phyloP scores from a whole-genome alignment of 64 coral and sea anemone genomes.

The Pachyseris speciosa region DNA sequence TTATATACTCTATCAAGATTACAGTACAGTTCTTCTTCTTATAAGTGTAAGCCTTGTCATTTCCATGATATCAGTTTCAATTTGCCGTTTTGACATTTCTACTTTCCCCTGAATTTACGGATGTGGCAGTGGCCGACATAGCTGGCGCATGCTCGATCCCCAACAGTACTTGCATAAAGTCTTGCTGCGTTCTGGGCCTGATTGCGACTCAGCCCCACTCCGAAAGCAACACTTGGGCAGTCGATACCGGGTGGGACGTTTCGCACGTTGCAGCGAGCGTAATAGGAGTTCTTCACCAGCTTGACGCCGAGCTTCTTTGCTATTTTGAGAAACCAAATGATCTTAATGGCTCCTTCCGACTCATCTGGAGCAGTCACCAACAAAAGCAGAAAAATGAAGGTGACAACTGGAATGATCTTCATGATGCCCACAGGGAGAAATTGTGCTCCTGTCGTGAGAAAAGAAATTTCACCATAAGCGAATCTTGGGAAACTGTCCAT shows the following conservation, averaged over 20 bases:
- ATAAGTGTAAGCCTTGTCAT: too few relatives aligned
- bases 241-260: neutral
- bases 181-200: neutral
- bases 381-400: neutral
- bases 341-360: neutral
- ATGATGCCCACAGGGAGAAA: neutral
- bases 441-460: too few relatives aligned
- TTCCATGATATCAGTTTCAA: too few relatives aligned
- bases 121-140: constrained; percentile 30
- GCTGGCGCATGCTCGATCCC: neutral
- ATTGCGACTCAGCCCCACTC: neutral
- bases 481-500: too few relatives aligned
- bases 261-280: constrained; percentile 11
- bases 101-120: neutral
- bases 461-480: too few relatives aligned
- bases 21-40: too few relatives aligned
- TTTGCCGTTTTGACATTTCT: too few relatives aligned
- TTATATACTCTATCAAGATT: too few relatives aligned
- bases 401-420: neutral
- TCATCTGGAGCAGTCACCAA: neutral
- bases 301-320: neutral
- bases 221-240: neutral
- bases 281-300: constrained; percentile 17
- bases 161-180: neutral
- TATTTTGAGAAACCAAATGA: neutral